phyloP scores from a whole-genome alignment of 2,797 vertebrate species.

The Diplodus sargus region DNA sequence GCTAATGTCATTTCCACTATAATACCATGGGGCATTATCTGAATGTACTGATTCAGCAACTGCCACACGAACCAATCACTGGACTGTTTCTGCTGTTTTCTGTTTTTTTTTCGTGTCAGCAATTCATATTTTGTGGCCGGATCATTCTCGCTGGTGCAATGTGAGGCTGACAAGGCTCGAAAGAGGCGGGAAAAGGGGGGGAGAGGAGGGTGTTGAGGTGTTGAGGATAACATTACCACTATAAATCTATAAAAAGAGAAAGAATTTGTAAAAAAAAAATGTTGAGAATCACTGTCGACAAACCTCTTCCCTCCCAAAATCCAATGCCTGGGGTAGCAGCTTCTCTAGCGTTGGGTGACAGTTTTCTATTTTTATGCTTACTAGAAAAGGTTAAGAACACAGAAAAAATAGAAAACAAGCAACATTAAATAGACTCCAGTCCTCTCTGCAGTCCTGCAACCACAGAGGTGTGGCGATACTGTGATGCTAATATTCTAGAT shows the following conservation, averaged over 20 bases:
- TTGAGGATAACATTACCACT: background rate
- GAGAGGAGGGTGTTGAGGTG: background rate
- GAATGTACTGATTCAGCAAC: slow-evolving; percentile 70
- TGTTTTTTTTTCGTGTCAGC: slow-evolving; percentile 66
- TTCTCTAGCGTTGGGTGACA: background rate
- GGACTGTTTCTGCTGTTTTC: slow-evolving; percentile 51
- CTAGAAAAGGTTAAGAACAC: slow-evolving; percentile 9
- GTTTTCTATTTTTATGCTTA: slow-evolving; percentile 6
- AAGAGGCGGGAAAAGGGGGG: background rate
- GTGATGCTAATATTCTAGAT: background rate
- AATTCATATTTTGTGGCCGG: slow-evolving; percentile 59
- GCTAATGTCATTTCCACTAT: slow-evolving; percentile 61
- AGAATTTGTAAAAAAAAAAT: slow-evolving; percentile 29
- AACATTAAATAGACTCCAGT: background rate
- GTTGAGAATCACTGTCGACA: slow-evolving; percentile 15
- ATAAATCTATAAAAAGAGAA: background rate
- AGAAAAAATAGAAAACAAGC: slow-evolving; percentile 8
- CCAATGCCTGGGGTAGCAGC: slow-evolving; percentile 18
- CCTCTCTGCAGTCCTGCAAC: background rate
- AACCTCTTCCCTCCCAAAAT: slow-evolving; percentile 25
- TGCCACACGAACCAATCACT: slow-evolving; percentile 58
- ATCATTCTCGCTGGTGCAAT: slow-evolving; percentile 43
- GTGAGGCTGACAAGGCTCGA: slow-evolving; percentile 34
- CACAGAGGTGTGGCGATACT: background rate
- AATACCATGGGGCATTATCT: slow-evolving; percentile 55